These are phyloP conservation scores for Drymonia ruficornis DNA, from an alignment of 2,888 invertebrate species.

Conservation along the genomic window DNA sequence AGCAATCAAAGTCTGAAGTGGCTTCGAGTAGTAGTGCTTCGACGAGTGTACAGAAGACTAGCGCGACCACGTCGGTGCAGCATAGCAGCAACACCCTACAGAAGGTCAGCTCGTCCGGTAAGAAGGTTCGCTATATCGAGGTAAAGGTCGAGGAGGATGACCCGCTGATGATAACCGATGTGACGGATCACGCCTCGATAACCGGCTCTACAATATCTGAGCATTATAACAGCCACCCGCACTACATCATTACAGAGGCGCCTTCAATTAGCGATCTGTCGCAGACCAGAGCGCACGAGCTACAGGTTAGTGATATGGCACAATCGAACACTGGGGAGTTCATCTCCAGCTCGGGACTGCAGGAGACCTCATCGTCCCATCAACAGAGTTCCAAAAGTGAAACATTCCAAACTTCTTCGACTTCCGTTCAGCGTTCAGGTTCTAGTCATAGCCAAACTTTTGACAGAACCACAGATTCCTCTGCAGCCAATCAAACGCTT, in stretches of 20 bases:
- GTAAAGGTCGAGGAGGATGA: constrained; percentile 83
- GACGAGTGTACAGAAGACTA: constrained; percentile 77
- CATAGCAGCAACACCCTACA: constrained; percentile 73
- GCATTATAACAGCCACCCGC: constrained; percentile 80
- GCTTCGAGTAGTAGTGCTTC: constrained; percentile 71
- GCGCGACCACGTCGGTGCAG: constrained; percentile 70
- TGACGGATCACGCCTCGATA: constrained; percentile 76
- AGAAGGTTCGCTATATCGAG: constrained; percentile 80
- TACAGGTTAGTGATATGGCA: constrained; percentile 75
- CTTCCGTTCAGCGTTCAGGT: constrained; percentile 70
- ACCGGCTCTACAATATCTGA: constrained; percentile 80
- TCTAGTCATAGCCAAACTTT: constrained; percentile 70
- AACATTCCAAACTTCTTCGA: constrained; percentile 73
- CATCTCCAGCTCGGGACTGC: constrained; percentile 66
- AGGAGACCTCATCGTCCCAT: constrained; percentile 72
- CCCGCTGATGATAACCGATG: constrained; percentile 81
- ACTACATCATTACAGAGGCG: constrained; percentile 82
- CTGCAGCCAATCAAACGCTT: constrained; percentile 65
- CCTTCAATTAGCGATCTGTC: constrained; percentile 78
- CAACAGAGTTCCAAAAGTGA: constrained; percentile 75
- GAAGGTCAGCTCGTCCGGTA: constrained; percentile 76
- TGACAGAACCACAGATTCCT: constrained; percentile 69
- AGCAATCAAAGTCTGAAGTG: constrained; percentile 75
- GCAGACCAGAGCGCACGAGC: constrained; percentile 67
- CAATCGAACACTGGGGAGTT: constrained; percentile 74